These are phyloP conservation scores for Graptemys geographica DNA, from an alignment of 2,797 vertebrate genomes.

Conservation along the genomic window DNA sequence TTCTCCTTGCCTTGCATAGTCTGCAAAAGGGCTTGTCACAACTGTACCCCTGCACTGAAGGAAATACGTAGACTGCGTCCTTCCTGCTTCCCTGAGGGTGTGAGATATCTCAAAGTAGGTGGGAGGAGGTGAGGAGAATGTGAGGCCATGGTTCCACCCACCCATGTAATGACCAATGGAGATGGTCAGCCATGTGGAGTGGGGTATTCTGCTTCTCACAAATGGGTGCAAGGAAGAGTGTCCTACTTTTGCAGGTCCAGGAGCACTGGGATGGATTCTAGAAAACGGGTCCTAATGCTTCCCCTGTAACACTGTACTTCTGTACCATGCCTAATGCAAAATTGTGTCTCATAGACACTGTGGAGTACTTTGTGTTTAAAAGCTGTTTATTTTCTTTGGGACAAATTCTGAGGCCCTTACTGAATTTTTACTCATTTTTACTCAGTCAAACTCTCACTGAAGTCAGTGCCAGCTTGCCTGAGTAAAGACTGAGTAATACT, in stretches of 20 bases:
- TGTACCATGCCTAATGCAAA: not conserved
- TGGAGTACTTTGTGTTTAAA: not conserved
- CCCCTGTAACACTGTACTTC: not conserved
- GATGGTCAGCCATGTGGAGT: not conserved
- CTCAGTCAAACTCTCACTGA: not conserved
- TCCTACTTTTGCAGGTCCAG: not conserved
- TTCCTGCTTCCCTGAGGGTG: not conserved
- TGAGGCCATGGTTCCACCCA: not conserved
- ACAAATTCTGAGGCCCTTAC: not conserved
- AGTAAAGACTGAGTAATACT: not conserved
- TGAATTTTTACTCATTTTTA: not conserved
- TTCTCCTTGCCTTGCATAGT: not conserved
- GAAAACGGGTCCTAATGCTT: not conserved
- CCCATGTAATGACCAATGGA: not conserved
- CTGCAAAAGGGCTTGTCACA: not conserved
- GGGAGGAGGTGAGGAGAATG: not conserved
- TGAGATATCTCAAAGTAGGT: not conserved
- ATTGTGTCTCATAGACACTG: not conserved
- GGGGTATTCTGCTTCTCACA: not conserved
- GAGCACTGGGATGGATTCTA: not conserved
- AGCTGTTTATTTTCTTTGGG: not conserved
- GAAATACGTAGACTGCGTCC: not conserved
- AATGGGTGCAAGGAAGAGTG: not conserved
- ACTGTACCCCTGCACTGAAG: not conserved
- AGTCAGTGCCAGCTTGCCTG: not conserved